These are phyloP conservation scores for Lasiurus borealis DNA, from an alignment of 2,113 vertebrate genomes.

Conservation along the genomic window DNA sequence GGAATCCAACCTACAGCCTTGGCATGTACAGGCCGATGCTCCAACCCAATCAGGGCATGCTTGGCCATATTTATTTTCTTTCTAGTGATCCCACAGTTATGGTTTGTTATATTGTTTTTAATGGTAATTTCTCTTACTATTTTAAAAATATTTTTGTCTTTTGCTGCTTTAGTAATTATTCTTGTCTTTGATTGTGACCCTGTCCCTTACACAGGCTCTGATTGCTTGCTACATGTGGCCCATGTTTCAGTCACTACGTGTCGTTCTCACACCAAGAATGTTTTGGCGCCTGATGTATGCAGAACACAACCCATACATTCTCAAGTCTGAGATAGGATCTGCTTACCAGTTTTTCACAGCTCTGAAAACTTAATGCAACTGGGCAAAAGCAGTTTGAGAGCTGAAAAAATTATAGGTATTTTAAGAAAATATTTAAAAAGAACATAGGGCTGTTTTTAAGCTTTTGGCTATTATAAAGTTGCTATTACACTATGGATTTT, in stretches of 20 bases:
- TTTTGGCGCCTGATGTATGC: background rate
- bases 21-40: too few relatives aligned
- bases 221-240: background rate
- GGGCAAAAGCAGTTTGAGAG: background rate
- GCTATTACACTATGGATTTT: too few relatives aligned
- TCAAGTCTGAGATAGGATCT: background rate
- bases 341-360: background rate
- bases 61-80: background rate
- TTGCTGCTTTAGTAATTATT: background rate
- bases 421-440: background rate
- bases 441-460: background rate
- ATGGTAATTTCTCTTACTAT: background rate
- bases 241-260: background rate
- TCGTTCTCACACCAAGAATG: background rate
- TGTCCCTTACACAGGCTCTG: background rate
- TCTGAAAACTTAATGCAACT: background rate
- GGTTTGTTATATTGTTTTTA: background rate
- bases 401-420: constrained; percentile 31
- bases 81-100: background rate
- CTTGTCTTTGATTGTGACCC: background rate
- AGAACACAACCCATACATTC: background rate
- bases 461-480: too few relatives aligned
- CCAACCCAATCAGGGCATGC: too few relatives aligned
- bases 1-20: too few relatives aligned
- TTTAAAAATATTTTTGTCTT: background rate